Percentiles rank a stretch among this genome's conserved stretches.
These are phyloP conservation scores for Ashinkailepas kermadecensis DNA, from an alignment of 2,888 invertebrate genomes.

Conservation along the genomic window DNA sequence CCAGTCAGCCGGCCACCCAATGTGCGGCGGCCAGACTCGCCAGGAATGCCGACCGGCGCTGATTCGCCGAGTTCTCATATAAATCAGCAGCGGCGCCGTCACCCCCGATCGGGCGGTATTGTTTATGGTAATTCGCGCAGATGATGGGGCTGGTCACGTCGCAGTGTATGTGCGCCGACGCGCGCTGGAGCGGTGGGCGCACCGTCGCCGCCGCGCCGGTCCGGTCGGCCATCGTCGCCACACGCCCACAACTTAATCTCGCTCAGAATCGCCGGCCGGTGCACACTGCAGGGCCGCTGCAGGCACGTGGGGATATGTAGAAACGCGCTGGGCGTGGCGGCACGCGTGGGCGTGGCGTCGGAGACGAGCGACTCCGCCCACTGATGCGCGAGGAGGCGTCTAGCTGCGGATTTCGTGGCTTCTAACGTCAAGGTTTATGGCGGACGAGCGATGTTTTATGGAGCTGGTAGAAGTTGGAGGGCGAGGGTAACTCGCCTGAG, in stretches of 20 bases:
- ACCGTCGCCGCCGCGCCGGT: not conserved
- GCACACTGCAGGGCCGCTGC: not conserved
- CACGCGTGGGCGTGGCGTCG: too few species aligned
- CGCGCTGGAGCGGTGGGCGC: not conserved
- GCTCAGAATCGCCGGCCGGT: not conserved
- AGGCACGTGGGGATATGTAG: too few species aligned
- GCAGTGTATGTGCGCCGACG: not conserved
- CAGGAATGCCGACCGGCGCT: not conserved
- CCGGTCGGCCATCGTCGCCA: not conserved
- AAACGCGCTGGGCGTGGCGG: too few species aligned
- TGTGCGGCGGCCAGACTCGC: not conserved
- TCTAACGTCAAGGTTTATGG: too few species aligned
- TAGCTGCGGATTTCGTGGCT: too few species aligned
- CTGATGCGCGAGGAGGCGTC: too few species aligned
- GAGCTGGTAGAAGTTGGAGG: too few species aligned
- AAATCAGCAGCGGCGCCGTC: not conserved
- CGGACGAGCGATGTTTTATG: too few species aligned
- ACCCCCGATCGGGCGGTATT: not conserved
- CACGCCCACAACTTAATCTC: not conserved
- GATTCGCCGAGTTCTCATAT: slow-evolving; percentile 12
- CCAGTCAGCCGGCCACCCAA: too few species aligned
- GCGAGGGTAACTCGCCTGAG: too few species aligned
- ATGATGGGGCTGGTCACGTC: not conserved
- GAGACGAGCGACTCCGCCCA: too few species aligned
- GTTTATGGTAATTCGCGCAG: slow-evolving; percentile 18